Evolutionary conservation across 2,113 vertebrate species (phyloP).

Genomic region (Ciconia stormi): DNA sequence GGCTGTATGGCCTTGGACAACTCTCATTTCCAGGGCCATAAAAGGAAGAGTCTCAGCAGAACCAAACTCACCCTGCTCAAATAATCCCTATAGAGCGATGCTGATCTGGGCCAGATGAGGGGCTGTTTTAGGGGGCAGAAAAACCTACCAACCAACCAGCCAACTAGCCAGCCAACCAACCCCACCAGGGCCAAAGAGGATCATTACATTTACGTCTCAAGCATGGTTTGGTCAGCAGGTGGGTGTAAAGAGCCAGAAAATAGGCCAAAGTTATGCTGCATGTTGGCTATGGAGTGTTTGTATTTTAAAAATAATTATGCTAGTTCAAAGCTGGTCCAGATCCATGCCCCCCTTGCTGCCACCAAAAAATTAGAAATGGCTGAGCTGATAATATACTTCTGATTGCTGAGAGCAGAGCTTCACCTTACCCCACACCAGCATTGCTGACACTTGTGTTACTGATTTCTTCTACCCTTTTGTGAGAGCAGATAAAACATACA

Average conservation of each 20-base stretch:
- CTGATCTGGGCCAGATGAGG: neutral
- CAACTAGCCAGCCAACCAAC: neutral
- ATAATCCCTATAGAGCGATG: neutral
- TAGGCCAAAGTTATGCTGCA: neutral
- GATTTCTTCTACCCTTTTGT: neutral
- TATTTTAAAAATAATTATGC: neutral
- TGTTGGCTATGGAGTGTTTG: neutral
- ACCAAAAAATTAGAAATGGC: neutral
- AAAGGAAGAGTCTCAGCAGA: neutral
- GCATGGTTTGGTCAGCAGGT: neutral
- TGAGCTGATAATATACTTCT: neutral
- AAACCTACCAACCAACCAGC: neutral
- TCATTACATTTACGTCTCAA: neutral
- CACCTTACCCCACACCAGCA: neutral
- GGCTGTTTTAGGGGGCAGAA: neutral
- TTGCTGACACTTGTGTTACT: neutral
- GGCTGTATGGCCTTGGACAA: neutral
- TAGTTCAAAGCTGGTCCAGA: neutral
- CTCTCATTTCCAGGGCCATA: neutral
- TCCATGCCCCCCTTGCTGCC: too few relatives aligned
- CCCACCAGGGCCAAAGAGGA: neutral
- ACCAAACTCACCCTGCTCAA: neutral
- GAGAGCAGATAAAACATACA: neutral
- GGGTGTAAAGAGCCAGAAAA: neutral
- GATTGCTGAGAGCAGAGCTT: neutral